Conservation (phyloP, 2,797 vertebrate genomes). For the Notoglanidium macrostoma region DNA sequence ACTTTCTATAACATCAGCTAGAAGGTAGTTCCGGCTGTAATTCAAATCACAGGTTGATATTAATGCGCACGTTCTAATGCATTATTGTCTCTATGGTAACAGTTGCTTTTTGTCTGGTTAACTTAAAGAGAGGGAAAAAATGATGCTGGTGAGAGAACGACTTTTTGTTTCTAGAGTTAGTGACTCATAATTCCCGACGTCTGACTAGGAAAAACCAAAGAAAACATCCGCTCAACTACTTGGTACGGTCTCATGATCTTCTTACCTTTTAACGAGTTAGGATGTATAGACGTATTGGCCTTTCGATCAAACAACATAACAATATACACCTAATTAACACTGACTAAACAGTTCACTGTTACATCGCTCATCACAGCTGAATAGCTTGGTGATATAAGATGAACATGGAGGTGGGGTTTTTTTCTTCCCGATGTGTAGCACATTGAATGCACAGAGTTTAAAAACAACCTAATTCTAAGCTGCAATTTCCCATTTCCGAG, state of each 20-base stretch:
- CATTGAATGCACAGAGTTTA: not conserved
- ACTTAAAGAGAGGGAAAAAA: not conserved
- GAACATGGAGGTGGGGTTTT: not conserved
- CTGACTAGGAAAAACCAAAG: not conserved
- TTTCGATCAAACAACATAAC: no score
- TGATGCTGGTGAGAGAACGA: not conserved
- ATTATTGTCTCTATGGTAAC: not conserved
- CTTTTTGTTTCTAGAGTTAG: not conserved
- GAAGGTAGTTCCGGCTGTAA: not conserved
- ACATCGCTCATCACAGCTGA: no score
- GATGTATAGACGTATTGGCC: no score
- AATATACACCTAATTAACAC: no score
- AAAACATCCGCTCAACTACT: no score
- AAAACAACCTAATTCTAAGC: no score
- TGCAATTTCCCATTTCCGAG: no score
- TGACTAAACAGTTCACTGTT: no score
- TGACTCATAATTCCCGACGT: not conserved
- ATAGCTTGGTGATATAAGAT: not conserved
- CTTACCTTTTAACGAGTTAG: no score
- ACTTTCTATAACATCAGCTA: not conserved
- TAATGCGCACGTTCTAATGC: not conserved
- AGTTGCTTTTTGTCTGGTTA: not conserved
- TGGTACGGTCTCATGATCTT: no score
- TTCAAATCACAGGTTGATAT: not conserved
- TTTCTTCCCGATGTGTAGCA: not conserved